Percentiles rank a stretch among this genome's conserved stretches.
Evolutionary conservation across 1,140 invertebrate genomes (phyloP).

Genomic region (Euura lappo): DNA sequence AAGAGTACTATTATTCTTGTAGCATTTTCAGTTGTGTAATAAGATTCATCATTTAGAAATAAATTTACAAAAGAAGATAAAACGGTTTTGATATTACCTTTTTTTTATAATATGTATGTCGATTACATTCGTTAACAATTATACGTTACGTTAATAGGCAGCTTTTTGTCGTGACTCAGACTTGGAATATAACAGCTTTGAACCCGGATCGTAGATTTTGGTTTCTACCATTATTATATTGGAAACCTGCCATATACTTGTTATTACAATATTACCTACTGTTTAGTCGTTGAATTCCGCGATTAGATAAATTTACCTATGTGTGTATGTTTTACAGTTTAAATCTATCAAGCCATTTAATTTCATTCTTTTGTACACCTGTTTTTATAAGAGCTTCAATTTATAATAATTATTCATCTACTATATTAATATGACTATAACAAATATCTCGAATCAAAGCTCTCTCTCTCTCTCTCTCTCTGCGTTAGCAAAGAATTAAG

Average conservation of each 20-base stretch:
- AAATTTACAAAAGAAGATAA: no score
- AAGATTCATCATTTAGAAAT: no score
- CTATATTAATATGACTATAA: neutral
- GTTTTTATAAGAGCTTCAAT: neutral
- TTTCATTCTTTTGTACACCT: neutral
- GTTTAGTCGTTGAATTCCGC: neutral
- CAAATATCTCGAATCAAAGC: neutral
- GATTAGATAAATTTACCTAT: neutral
- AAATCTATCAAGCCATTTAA: neutral
- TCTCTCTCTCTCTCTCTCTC: neutral
- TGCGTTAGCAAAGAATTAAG: neutral
- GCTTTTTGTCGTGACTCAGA: no score
- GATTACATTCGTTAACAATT: constrained; percentile 2
- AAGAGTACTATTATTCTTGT: neutral
- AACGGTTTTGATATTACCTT: no score
- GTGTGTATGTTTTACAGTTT: no score
- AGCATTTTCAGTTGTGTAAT: no score
- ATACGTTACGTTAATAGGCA: neutral
- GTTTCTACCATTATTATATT: no score
- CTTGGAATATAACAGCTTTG: no score
- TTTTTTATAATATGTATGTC: neutral
- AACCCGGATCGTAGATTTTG: no score
- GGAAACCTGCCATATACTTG: neutral
- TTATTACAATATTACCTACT: neutral
- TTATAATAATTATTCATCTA: neutral